Base-by-base conservation (phyloP, 2,888 invertebrate species). In the Pardosa pseudoannulata region DNA sequence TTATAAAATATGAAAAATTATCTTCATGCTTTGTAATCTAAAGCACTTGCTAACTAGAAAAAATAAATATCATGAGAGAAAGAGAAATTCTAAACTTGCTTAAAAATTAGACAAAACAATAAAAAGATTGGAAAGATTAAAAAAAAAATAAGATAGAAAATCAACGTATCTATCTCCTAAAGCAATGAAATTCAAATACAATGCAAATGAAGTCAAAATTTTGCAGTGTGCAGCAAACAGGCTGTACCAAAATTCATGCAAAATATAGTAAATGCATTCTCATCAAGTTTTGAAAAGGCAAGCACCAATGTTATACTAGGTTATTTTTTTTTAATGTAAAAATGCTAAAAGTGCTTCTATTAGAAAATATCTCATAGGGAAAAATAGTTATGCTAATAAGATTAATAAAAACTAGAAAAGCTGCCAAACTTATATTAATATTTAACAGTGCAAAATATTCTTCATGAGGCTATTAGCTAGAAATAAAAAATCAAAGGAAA, bases 201-300 rank as follows among this genome's bases (percentile, higher is more conserved):
- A 50, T 41, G 36, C 29, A 73, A 80, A 29, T 46, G 16, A 65
- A 64, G 73, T 50, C 67, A 73, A 80, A 79, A 46, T 68, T 70
- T 73, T 65, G 79, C 81, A 23, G 56, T 29, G 82, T 82, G 82
- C 82, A 82, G 50, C 74, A 75, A 82, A 75, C 16, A 75, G 56
- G 62, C 68, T 74, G 64, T 27, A 74, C 28, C 64, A 62, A 67
- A 79, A 67, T 16, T 75, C 82, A 82, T 82, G 82, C 82, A 82
- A 75, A 32, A 32, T 65, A n/a, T n/a, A 23, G 7, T 68, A 23
- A 68, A 81, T 39, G 83, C 83, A 78, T 70, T 78, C 83, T 78
- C 67, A 85, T 82, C 70, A 75, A 71, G 41, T 75, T 70, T 46
- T 78, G 83, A 78, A 85, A 85, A 85, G 83, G 83, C 83, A 85